Percentiles rank a stretch among this genome's conserved stretches.
Evolutionary conservation across 1,140 invertebrate species (phyloP).

Genomic region (Semibalanus balanoides): DNA sequence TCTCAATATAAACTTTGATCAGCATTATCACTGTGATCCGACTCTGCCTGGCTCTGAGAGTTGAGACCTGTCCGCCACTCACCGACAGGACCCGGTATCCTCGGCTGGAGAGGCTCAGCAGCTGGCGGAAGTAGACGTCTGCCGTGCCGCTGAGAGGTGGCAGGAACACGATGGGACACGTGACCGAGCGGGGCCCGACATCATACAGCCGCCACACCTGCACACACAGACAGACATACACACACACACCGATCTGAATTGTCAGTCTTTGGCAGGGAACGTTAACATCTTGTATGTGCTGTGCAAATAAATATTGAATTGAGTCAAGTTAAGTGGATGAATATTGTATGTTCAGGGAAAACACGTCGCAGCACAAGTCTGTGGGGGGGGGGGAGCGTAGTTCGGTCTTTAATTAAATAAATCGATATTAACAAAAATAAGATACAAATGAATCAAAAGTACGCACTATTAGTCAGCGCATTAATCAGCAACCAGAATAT

Average conservation of each 20-base stretch:
- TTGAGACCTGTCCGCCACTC: constrained; percentile 30
- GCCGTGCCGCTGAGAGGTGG: constrained; percentile 78
- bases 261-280: neutral
- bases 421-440: too few relatives aligned
- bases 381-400: too few relatives aligned
- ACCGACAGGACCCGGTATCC: constrained; percentile 70
- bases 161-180: constrained; percentile 65
- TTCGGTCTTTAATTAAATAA: too few relatives aligned
- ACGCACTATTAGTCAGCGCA: too few relatives aligned
- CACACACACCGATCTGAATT: neutral
- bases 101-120: constrained; percentile 56
- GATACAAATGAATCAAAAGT: too few relatives aligned
- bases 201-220: constrained; percentile 79
- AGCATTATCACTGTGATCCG: too few relatives aligned
- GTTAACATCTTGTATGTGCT: constrained; percentile 5
- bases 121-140: constrained; percentile 73
- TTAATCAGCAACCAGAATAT: too few relatives aligned
- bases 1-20: too few relatives aligned
- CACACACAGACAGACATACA: constrained; percentile 23
- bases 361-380: too few relatives aligned
- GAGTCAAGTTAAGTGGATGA: constrained; percentile 9
- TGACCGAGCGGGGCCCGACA: constrained; percentile 62
- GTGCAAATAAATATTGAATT: constrained; percentile 6
- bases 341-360: neutral
- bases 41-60: too few relatives aligned